Evolutionary conservation across 2,888 invertebrate species (phyloP), one percentile per base, ranked within the genome.

Genomic region (Parnassius smintheus): DNA sequence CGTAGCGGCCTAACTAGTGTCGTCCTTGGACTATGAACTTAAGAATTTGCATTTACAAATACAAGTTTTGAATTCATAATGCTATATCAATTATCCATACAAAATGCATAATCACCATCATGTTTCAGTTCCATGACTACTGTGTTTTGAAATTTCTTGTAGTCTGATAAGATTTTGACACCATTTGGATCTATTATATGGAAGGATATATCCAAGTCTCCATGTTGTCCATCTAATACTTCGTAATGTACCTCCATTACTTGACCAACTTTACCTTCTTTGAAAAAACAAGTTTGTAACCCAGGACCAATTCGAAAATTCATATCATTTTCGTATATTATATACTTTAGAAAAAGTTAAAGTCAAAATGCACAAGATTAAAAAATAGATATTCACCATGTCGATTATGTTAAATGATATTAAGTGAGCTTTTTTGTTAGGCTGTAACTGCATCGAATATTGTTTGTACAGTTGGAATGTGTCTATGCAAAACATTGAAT

Each of bases 41-140:
- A 35, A 95, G 90, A 11, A 96, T 94, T 62, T 92, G 92, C 35
- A 93, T 96, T 96, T 75, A 97, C 95, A 78, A 95, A 97, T 0
- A 97, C 95, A 0, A 96, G 94, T 83, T 98, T 98, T 0, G 94
- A 92, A 73, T 96, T 96, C 75, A 96, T 95, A 59, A 94, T 87
- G 80, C 96, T 97, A 81, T 95, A 96, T 0, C 94, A 94, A 80
- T 98, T 98, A 82, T 98, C 98, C 82, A 98, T 95, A 78, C 98
- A 98, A 71, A 97, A 93, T 63, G 94, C 93, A 82, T 96, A 97
- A 75, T 96, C 96, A 12, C 97, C 97, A 51, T 93, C 92, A 45
- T 85, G 77, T 49, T 83, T 79, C 22, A 94, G 91, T 56, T 94
- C 93, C 66, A 94, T 82, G 59, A 95, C 93, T 71, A 96, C 94